A percentile compares a stretch with the other conserved stretches of the same genome.
Evolutionary conservation across 2,113 vertebrate genomes (phyloP).

Genomic region (Helogale parvula): DNA sequence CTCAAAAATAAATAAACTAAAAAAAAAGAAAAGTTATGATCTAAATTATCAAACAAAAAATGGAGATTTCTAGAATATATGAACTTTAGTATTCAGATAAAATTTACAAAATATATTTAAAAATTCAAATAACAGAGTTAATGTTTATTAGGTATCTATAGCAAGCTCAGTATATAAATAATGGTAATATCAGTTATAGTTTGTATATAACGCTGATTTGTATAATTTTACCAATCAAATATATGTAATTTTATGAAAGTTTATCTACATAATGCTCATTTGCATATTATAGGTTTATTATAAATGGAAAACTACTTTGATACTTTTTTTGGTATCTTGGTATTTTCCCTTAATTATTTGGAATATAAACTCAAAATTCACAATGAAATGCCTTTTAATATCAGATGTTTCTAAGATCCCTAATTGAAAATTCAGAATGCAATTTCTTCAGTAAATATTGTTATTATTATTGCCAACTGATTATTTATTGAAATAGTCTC

Average conservation of each 20-base stretch:
- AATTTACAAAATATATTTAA: background rate
- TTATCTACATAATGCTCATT: background rate
- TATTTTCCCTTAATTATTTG: background rate
- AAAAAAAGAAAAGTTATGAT: background rate
- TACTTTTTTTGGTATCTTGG: background rate
- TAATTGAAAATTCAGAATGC: background rate
- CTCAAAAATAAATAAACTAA: no score
- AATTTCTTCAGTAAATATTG: background rate
- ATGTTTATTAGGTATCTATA: background rate
- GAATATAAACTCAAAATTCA: slow-evolving; percentile 15
- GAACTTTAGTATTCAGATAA: background rate
- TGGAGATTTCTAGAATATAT: background rate
- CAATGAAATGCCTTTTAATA: background rate
- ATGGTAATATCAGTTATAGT: background rate
- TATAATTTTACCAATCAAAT: background rate
- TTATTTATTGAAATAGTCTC: background rate
- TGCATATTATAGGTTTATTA: background rate
- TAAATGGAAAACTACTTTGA: background rate
- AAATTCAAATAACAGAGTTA: background rate
- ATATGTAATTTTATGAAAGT: background rate
- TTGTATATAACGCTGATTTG: background rate
- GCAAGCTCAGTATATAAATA: background rate
- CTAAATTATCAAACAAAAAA: slow-evolving; percentile 45
- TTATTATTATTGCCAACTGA: background rate
- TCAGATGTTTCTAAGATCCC: background rate